phyloP scores from a whole-genome alignment of 2,888 invertebrate genomes.

The Euzetes globulus region DNA sequence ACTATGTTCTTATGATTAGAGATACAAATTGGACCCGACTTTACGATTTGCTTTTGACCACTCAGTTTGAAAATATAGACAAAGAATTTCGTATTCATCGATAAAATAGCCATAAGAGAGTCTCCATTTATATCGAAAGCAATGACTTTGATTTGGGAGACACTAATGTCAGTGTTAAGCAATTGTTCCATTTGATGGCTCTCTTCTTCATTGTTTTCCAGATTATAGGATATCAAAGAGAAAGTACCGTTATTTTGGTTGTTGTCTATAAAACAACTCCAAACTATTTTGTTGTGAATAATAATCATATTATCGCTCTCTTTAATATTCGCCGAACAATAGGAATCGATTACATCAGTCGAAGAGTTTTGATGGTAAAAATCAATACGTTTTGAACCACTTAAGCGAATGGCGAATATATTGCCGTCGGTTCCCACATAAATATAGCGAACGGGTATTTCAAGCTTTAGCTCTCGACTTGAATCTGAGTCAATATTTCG shows the following conservation, averaged over 20 bases:
- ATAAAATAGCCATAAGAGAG: not conserved
- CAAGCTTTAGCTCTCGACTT: slow-evolving; percentile 14
- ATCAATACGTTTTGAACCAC: slow-evolving; percentile 11
- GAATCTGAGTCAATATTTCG: slow-evolving; percentile 5
- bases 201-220: slow-evolving; percentile 2
- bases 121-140: slow-evolving; percentile 8
- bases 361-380: slow-evolving; percentile 14
- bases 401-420: slow-evolving; percentile 18
- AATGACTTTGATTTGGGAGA: slow-evolving; percentile 6
- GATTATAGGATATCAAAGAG: slow-evolving; percentile 5
- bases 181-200: slow-evolving; percentile 5
- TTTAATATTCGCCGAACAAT: slow-evolving; percentile 16
- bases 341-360: slow-evolving; percentile 22
- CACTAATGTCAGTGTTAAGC: not conserved
- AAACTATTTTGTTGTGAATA: slow-evolving; percentile 59
- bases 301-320: slow-evolving; percentile 25
- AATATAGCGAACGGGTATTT: slow-evolving; percentile 18
- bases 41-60: not conserved
- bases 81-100: not conserved
- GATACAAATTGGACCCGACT: slow-evolving; percentile 4
- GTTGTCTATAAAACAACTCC: slow-evolving; percentile 62
- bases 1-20: not conserved
- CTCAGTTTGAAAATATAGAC: slow-evolving; percentile 15
- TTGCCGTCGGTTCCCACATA: slow-evolving; percentile 15
- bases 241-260: slow-evolving; percentile 43